Evolutionary conservation across 2,113 vertebrate genomes (phyloP).

Genomic region (Laticauda laticaudata): DNA sequence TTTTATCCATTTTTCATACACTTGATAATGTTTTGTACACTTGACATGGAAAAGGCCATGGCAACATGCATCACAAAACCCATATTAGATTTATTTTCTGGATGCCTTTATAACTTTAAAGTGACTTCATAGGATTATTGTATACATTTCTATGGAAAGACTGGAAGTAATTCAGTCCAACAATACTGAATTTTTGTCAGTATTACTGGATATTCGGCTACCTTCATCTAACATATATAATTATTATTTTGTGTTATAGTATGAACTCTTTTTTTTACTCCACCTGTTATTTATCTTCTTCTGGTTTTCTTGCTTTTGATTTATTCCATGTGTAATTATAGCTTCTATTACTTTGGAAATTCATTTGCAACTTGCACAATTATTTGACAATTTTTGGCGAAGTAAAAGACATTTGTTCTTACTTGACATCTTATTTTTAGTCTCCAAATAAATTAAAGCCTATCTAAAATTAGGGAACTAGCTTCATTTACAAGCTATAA

Average conservation of each 20-base stretch:
- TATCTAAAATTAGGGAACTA: slow-evolving; percentile 5
- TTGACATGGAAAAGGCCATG: not conserved
- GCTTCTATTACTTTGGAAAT: slow-evolving; percentile 22
- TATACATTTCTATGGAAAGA: no score
- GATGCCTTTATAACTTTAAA: not conserved
- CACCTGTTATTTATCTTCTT: not conserved
- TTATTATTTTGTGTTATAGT: not conserved
- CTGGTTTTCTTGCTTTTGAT: slow-evolving; percentile 19
- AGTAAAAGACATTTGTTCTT: slow-evolving; percentile 25
- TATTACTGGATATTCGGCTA: not conserved
- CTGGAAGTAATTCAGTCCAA: no score
- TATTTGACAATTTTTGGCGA: slow-evolving; percentile 15
- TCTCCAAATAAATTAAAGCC: slow-evolving; percentile 23
- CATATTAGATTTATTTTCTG: not conserved
- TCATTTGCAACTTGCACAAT: slow-evolving; percentile 5
- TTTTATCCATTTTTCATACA: no score
- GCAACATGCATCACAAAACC: not conserved
- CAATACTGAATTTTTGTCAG: not conserved
- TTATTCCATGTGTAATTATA: slow-evolving; percentile 13
- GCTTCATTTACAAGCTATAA: slow-evolving; percentile 15
- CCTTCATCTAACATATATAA: not conserved
- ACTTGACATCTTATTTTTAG: slow-evolving; percentile 4
- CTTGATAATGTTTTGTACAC: not conserved
- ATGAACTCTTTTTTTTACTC: not conserved
- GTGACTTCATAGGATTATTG: not conserved